Base-by-base conservation (phyloP, 2,113 vertebrate species). In the Phaethornis superciliosus region DNA sequence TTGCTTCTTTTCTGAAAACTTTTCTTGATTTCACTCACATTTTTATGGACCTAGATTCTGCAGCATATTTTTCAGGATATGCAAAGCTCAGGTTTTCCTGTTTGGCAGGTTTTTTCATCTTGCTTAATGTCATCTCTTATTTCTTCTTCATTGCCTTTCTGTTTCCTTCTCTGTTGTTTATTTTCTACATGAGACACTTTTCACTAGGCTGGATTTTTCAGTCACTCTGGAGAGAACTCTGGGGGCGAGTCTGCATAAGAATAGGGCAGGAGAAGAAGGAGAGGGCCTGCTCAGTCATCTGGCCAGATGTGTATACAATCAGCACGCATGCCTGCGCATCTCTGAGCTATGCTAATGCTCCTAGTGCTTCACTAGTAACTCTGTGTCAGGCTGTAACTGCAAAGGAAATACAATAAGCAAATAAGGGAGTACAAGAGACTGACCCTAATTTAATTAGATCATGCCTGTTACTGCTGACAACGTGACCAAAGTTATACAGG, bases 361-460 rank as follows among this genome's bases (percentile, higher is more conserved):
- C 32, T 51, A 1, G 9, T 15, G 59, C 64, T 77, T 49, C 74
- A 6, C 37, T 3, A 9, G 62, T 60, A 67, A 28, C 69, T 67
- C 74, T 64, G 42, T 69, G 60, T 64, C 60, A 52, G 81, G 62
- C 69, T 84, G 0, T 9, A 65, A 37, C 51, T 93, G 95, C 82
- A 77, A 64, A 85, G 42, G 5, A 51, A 70, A 74, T 13, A 37
- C 82, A 70, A 21, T 4, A 32, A 88, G 85, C 71, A 88, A 85
- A 88, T 14, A 65, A 59, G 72, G 17, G 35, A 88, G 42, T 37
- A 24, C 44, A 42, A 11, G 67, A 58, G 63, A 37, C 72, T 46
- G 92, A 88, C 68, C 64, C 82, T 90, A 71, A 85, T 85, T 94
- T 88, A 83, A 85, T 88, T 47, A 91, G 51, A 80, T 70, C 68